Base-by-base conservation (phyloP, 2,113 vertebrate species). In the Eidolon helvum region DNA sequence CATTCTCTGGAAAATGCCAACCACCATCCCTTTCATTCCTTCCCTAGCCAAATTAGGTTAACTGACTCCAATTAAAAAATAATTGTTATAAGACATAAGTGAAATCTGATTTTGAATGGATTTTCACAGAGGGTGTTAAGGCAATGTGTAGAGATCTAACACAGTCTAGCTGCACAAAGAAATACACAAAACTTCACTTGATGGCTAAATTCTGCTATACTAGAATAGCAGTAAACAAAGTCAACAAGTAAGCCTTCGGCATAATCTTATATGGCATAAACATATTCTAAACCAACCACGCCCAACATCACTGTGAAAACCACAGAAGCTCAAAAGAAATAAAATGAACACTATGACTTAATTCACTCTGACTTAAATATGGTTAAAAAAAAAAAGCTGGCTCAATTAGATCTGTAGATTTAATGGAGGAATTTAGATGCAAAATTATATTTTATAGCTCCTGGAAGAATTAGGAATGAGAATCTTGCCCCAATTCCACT, bases 241-340 rank as follows among this genome's bases (percentile, higher is more conserved):
- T 22, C 77, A 90, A 82, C 24, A 65, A 88, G 8, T 6, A 53
- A 82, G 16, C 2, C 22, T 85, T 92, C n/a, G 21, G 66, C 5
- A 50, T 14, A 77, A n/a, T 71, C 38, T 50, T 19, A 43, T 21
- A 80, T 15, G 43, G 28, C 33, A 78, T 66, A 87, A 94, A 84
- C 24, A 68, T 35, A 92, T 88, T 43, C 45, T 19, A 61, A 79
- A 40, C 7, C 45, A 92, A 40, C 50, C n/a, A 63, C 35, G 74
- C 33, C 55, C 86, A 57, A 88, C 93, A 63, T 91, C 72, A 89
- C 75, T 75, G 38, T 0, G 7, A 87, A 21, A 55, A 59, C 38
- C 71, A 91, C 26, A 88, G 71, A 80, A 94, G 78, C 35, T 43
- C 83, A 78, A 92, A 93, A 80, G 66, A 89, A 92, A 79, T 45